These are phyloP conservation scores for Axea sp. DNA, from an alignment of 2,888 invertebrate genomes.

Conservation along the genomic window DNA sequence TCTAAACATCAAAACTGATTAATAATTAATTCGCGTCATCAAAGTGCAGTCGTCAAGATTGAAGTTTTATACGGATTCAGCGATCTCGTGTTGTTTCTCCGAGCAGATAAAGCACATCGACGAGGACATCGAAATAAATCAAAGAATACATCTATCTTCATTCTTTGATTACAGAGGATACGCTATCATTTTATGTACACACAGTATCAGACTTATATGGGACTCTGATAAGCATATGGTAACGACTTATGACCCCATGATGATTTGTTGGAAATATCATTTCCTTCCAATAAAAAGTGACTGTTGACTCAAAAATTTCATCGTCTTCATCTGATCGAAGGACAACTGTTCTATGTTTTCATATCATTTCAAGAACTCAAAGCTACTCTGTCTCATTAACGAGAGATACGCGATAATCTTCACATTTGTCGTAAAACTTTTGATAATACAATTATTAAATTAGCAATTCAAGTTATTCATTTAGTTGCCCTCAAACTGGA, in stretches of 20 bases:
- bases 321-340: conserved; percentile 32
- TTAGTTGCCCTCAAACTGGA: too few species aligned
- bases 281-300: conserved; percentile 58
- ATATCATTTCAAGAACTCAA: conserved; percentile 69
- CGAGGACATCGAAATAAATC: conserved; percentile 52
- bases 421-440: conserved; percentile 67
- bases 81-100: conserved; percentile 57
- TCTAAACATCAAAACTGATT: too few species aligned
- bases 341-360: conserved; percentile 64
- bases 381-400: conserved; percentile 70
- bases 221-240: conserved; percentile 72
- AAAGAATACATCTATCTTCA: conserved; percentile 38
- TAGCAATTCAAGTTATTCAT: conserved; percentile 23
- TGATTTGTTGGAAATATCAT: conserved; percentile 69
- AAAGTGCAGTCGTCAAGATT: too few species aligned
- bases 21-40: too few species aligned
- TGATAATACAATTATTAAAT: conserved; percentile 68
- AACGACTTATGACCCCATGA: conserved; percentile 73
- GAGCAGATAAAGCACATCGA: conserved; percentile 37
- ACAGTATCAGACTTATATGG: conserved; percentile 68
- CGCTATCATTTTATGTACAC: conserved; percentile 75
- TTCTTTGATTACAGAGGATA: conserved; percentile 64
- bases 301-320: conserved; percentile 28
- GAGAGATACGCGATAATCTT: conserved; percentile 52
- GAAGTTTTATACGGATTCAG: conserved; percentile 43